Conservation (phyloP, 2,797 vertebrate genomes). For the Hippopotamyrus pictus region DNA sequence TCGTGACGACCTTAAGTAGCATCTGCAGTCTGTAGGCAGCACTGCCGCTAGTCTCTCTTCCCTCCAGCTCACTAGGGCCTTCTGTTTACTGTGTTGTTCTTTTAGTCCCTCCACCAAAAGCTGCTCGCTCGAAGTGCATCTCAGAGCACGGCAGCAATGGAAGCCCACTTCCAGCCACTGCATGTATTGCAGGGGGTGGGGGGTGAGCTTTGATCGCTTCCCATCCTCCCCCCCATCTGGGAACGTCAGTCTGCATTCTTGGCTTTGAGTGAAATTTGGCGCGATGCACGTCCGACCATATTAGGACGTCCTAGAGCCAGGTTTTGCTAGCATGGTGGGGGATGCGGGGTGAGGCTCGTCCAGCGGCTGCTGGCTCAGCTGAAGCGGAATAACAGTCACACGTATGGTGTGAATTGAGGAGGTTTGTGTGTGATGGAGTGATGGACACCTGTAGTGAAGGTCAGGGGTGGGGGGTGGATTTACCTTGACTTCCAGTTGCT, state of each 20-base stretch:
- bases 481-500: not conserved
- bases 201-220: not conserved
- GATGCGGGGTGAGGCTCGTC: not conserved
- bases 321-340: not conserved
- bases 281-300: not conserved
- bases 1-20: not conserved
- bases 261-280: not conserved
- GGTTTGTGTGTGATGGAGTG: not conserved
- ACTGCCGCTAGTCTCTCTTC: not conserved
- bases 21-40: not conserved
- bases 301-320: not conserved
- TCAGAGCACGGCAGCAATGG: not conserved
- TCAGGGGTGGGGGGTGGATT: not conserved
- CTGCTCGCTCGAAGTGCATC: not conserved
- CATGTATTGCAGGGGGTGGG: not conserved
- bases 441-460: not conserved
- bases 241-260: not conserved
- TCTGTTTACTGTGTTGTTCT: not conserved
- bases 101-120: not conserved
- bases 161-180: not conserved
- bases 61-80: not conserved
- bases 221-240: not conserved
- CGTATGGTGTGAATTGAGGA: conserved; percentile 19
- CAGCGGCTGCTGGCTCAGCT: not conserved
- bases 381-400: not conserved